Conservation (phyloP, 2,797 vertebrate genomes). For the Acropternis orthonyx region DNA sequence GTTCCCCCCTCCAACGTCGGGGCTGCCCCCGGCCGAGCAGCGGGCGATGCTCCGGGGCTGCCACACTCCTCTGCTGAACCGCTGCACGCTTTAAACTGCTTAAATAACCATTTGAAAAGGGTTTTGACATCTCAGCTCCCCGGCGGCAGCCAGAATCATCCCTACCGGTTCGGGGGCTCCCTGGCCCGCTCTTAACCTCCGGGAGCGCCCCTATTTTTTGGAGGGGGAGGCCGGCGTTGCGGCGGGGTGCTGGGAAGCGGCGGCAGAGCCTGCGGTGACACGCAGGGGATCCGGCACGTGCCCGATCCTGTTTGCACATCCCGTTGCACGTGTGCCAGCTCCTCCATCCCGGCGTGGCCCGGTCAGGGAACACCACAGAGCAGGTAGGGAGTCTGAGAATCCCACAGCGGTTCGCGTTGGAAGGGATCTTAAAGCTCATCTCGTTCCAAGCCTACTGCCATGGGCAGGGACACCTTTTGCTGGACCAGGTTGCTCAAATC, state of each 20-base stretch:
- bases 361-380: background rate
- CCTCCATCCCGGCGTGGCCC: background rate
- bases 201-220: background rate
- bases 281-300: background rate
- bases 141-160: background rate
- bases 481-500: background rate
- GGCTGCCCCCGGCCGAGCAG: background rate
- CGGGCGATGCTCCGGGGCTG: background rate
- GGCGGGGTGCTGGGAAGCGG: background rate
- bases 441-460: rapidly evolving
- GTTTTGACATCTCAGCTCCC: background rate
- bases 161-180: background rate
- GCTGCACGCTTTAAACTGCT: background rate
- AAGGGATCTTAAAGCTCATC: background rate
- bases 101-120: background rate
- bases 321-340: background rate
- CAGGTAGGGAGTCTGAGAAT: background rate
- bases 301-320: background rate
- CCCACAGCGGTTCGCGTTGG: background rate
- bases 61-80: background rate
- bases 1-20: background rate
- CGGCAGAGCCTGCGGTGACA: background rate
- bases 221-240: background rate
- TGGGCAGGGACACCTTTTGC: background rate
- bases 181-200: background rate